Conservation (phyloP, 2,113 vertebrate species). For the Nibea albiflora region DNA sequence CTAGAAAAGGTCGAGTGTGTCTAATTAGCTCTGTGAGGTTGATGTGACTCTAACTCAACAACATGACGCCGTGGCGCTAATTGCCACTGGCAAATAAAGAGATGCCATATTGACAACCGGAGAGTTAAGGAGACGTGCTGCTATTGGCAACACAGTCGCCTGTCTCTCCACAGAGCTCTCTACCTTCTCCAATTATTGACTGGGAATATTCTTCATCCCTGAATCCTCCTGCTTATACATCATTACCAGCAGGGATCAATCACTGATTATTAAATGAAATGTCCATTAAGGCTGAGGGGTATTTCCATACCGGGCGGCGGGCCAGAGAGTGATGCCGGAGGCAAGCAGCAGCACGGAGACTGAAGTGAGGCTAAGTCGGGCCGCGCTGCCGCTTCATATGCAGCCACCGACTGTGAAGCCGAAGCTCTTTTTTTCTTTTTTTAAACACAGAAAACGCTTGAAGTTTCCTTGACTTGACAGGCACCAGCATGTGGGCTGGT, state of each 20-base stretch:
- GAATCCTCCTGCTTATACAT: slow-evolving; percentile 73
- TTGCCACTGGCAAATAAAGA: slow-evolving; percentile 71
- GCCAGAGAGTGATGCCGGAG: slow-evolving; percentile 57
- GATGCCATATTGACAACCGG: slow-evolving; percentile 73
- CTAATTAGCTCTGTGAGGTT: slow-evolving; percentile 66
- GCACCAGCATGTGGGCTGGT: slow-evolving; percentile 12
- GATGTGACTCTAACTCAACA: slow-evolving; percentile 62
- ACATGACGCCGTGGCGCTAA: slow-evolving; percentile 63
- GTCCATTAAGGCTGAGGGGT: slow-evolving; percentile 71
- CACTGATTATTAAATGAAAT: slow-evolving; percentile 82
- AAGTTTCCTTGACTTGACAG: slow-evolving; percentile 41
- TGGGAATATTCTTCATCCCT: slow-evolving; percentile 67
- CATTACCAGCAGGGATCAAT: slow-evolving; percentile 79
- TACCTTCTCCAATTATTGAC: slow-evolving; percentile 73
- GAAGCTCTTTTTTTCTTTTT: slow-evolving; percentile 7
- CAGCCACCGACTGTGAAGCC: slow-evolving; percentile 36
- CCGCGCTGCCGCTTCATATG: slow-evolving; percentile 19
- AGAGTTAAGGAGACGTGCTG: slow-evolving; percentile 63
- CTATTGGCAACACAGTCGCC: slow-evolving; percentile 56
- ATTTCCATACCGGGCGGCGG: slow-evolving; percentile 73
- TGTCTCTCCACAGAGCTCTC: slow-evolving; percentile 43
- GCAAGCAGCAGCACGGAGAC: slow-evolving; percentile 23
- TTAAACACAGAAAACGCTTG: slow-evolving; percentile 19
- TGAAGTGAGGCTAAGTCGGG: slow-evolving; percentile 29
- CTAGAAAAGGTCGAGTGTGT: slow-evolving; percentile 73